A percentile compares a stretch with the other conserved stretches of the same genome.
These are phyloP conservation scores for Crambe crambe DNA, from an alignment of 37 sponge, comb jelly and placozoan species.

Conservation along the genomic window DNA sequence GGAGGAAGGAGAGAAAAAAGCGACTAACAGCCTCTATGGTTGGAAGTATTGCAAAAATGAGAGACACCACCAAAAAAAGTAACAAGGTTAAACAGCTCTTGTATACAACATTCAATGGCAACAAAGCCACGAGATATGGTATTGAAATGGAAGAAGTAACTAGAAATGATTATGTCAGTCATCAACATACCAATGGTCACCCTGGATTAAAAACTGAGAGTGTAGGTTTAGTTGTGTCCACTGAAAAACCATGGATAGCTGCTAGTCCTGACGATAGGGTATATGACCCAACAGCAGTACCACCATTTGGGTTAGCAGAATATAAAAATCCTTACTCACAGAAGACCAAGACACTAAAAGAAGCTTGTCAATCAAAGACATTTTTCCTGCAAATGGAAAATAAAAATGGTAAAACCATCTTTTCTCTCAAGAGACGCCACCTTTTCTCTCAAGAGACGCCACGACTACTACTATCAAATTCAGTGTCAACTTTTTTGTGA, in stretches of 20 bases:
- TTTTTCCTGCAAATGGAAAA: constrained; percentile 11
- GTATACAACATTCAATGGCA: constrained; percentile 25
- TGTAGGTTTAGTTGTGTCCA: constrained; percentile 8
- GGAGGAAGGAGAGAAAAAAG: constrained; percentile 50
- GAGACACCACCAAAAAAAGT: constrained; percentile 26
- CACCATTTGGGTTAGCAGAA: constrained; percentile 21
- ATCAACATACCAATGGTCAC: constrained; percentile 17
- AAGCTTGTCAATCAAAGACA: constrained; percentile 5
- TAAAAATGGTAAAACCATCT: neutral
- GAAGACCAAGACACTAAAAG: constrained; percentile 4
- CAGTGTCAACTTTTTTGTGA: constrained; percentile 47
- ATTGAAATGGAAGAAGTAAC: constrained; percentile 4
- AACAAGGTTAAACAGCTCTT: constrained; percentile 32
- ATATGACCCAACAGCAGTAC: constrained; percentile 19
- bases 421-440: constrained; percentile 25
- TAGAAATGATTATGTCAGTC: constrained; percentile 8
- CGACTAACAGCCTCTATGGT: constrained; percentile 42
- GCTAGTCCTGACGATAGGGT: constrained; percentile 41
- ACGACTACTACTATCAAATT: constrained; percentile 50
- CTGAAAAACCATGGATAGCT: constrained; percentile 40
- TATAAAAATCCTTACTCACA: constrained; percentile 30
- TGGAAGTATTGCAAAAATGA: constrained; percentile 34
- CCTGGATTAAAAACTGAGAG: neutral
- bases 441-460: constrained; percentile 18
- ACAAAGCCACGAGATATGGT: constrained; percentile 31